These are phyloP conservation scores for Portevinia maculata DNA, from an alignment of 2,888 invertebrate genomes.

Conservation along the genomic window DNA sequence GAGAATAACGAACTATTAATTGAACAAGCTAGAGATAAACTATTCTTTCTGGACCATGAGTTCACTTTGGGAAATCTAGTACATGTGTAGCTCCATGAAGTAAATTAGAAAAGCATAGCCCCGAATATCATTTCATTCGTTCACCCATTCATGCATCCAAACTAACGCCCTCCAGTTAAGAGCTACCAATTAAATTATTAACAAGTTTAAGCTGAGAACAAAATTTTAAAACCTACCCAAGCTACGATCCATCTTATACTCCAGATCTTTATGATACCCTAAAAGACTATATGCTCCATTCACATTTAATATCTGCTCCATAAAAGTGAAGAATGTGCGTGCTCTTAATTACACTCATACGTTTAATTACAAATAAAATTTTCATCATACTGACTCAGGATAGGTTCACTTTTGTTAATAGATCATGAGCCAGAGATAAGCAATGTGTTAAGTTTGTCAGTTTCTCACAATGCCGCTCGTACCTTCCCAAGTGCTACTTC, in stretches of 20 bases:
- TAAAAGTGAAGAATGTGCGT: constrained; percentile 12
- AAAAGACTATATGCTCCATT: not conserved
- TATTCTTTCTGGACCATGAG: too few species aligned
- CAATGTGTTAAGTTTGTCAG: constrained; percentile 51
- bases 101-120: too few species aligned
- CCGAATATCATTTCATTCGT: too few species aligned
- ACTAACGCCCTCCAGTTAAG: too few species aligned
- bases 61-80: too few species aligned
- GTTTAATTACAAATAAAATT: constrained; percentile 41
- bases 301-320: constrained; percentile 28
- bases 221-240: not conserved
- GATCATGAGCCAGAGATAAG: constrained; percentile 48
- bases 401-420: constrained; percentile 42
- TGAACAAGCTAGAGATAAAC: too few species aligned
- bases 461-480: constrained; percentile 39
- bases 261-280: not conserved
- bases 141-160: too few species aligned
- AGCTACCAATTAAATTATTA: not conserved
- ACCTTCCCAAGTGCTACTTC: constrained; percentile 49
- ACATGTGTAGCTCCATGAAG: too few species aligned
- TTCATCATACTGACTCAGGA: constrained; percentile 10
- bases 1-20: too few species aligned
- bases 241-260: not conserved
- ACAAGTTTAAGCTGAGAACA: not conserved
- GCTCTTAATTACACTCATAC: constrained; percentile 49